phyloP scores from a whole-genome alignment of 2,113 vertebrate species.

The Percina caprodes region DNA sequence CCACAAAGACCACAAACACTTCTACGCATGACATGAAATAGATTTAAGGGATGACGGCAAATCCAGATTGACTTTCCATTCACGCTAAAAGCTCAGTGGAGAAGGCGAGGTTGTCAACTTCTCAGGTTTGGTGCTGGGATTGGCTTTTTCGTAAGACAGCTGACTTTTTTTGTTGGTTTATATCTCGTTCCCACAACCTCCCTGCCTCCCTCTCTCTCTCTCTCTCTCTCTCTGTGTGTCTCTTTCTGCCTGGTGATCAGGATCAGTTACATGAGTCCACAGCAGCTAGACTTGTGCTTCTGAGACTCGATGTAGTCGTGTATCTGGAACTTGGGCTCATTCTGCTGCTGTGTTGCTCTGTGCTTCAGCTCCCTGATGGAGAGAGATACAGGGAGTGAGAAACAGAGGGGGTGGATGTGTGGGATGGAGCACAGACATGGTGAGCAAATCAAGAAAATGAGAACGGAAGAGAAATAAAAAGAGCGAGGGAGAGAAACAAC shows the following conservation, averaged over 20 bases:
- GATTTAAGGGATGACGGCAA: slow-evolving; percentile 58
- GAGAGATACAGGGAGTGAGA: slow-evolving; percentile 63
- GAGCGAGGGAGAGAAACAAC: slow-evolving; percentile 23
- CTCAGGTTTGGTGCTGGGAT: slow-evolving; percentile 55
- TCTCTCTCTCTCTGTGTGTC: slow-evolving; percentile 12
- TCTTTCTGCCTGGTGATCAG: slow-evolving; percentile 27
- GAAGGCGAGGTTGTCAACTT: slow-evolving; percentile 38
- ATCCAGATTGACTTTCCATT: slow-evolving; percentile 55
- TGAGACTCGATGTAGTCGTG: slow-evolving; percentile 93
- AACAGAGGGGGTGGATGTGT: slow-evolving; percentile 65
- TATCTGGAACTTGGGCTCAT: slow-evolving; percentile 94
- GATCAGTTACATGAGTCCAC: slow-evolving; percentile 83
- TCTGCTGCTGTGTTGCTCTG: slow-evolving; percentile 80
- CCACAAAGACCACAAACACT: slow-evolving; percentile 75
- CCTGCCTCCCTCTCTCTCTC: not conserved
- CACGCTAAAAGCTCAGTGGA: slow-evolving; percentile 37
- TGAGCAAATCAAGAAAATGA: slow-evolving; percentile 62
- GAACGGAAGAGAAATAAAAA: slow-evolving; percentile 39
- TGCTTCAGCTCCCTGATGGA: slow-evolving; percentile 92
- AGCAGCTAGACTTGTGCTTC: slow-evolving; percentile 92
- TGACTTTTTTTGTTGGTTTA: slow-evolving; percentile 23
- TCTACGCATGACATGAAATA: slow-evolving; percentile 66
- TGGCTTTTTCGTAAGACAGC: slow-evolving; percentile 53
- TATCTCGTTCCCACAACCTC: not conserved
- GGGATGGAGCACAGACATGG: slow-evolving; percentile 63